Conservation (phyloP, 2,797 vertebrate species). For the Notamacropus eugenii region DNA sequence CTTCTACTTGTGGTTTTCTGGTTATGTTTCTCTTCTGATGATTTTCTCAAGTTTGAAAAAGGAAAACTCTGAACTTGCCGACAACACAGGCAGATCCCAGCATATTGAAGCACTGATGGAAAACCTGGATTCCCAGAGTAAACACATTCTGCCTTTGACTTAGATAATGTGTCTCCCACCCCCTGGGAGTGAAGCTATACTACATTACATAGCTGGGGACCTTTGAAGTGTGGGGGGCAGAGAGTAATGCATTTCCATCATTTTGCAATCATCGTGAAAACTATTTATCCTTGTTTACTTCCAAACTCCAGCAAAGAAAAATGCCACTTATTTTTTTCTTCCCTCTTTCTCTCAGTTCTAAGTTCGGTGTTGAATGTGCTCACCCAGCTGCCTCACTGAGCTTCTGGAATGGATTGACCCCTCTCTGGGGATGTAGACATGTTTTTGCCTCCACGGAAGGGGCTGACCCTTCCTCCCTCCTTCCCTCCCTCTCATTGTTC, state of each 20-base stretch:
- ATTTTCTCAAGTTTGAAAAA: constrained; percentile 16
- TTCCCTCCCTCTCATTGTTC: background rate
- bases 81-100: background rate
- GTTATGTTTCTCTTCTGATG: background rate
- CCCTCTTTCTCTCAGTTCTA: constrained; percentile 50
- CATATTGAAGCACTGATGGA: constrained; percentile 58
- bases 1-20: background rate
- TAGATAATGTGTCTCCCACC: constrained; percentile 50
- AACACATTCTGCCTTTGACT: constrained; percentile 59
- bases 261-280: constrained; percentile 71
- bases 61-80: background rate
- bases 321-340: constrained; percentile 39
- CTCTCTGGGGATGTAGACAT: constrained; percentile 30
- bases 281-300: constrained; percentile 70
- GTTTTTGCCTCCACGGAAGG: constrained; percentile 45
- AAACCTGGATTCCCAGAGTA: constrained; percentile 57
- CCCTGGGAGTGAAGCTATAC: background rate
- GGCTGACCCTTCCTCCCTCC: constrained; percentile 5
- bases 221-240: constrained; percentile 45
- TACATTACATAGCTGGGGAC: constrained; percentile 65
- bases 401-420: background rate
- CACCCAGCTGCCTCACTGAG: constrained; percentile 40
- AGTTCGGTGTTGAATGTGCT: background rate
- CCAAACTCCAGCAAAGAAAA: constrained; percentile 66
- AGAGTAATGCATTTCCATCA: constrained; percentile 70